Conservation (phyloP, 2,113 vertebrate species). For the Pantherophis guttatus region DNA sequence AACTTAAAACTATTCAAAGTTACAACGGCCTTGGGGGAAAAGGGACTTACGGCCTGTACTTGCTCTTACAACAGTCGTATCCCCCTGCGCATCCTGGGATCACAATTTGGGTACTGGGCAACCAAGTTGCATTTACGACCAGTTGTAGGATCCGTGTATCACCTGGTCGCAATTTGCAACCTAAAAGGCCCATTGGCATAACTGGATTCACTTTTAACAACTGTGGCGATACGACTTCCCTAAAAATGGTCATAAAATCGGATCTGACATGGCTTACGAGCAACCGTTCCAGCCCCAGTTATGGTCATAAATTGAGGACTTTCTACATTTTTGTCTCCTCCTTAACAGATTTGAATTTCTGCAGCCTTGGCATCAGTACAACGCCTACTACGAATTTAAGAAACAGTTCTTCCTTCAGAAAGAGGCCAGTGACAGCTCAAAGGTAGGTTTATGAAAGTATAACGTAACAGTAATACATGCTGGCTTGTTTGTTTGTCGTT, state of each 20-base stretch:
- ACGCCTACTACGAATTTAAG: slow-evolving; percentile 97
- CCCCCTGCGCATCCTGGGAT: not conserved
- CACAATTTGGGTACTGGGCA: no score
- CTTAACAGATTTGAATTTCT: slow-evolving; percentile 90
- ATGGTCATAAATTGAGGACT: not conserved
- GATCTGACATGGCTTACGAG: no score
- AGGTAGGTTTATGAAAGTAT: slow-evolving; percentile 52
- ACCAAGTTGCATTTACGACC: no score
- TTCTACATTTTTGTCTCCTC: not conserved
- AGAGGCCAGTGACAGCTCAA: slow-evolving; percentile 71
- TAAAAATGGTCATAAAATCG: not conserved
- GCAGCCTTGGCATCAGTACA: slow-evolving; percentile 94
- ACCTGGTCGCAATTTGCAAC: not conserved
- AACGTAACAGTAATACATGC: not conserved
- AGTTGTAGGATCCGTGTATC: no score
- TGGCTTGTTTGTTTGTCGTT: not conserved
- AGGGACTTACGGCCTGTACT: not conserved
- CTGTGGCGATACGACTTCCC: not conserved
- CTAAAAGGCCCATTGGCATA: not conserved
- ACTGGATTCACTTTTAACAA: not conserved
- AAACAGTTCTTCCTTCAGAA: slow-evolving; percentile 97
- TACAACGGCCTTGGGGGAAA: not conserved
- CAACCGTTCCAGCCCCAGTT: not conserved
- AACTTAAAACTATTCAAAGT: no score
- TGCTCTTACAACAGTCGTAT: not conserved